Base-by-base conservation (phyloP, 2,888 invertebrate genomes). In the Morpho achilles region DNA sequence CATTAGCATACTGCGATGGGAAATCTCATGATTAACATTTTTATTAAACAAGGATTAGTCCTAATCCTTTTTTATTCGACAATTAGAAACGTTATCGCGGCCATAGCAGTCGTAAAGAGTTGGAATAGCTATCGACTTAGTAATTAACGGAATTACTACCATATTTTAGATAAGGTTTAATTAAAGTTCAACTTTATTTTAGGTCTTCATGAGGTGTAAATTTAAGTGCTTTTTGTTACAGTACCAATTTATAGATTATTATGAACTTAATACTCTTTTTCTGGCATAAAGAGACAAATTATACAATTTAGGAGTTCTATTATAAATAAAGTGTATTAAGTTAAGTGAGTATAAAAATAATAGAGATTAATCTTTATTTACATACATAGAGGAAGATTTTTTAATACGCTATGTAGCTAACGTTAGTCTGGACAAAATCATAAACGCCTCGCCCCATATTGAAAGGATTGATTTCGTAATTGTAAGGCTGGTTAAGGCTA, bases 1-100 rank as follows among this genome's bases (percentile, higher is more conserved):
- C 74, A 90, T 90, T 90, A 79, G 84, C 89, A 90, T 90, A 84
- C 67, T 75, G 76, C 79, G 80, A 74, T 78, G 80, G 79, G 69
- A 82, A 82, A 84, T 84, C 80, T 83, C 84, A 83, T 83, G 82
- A 89, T 89, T 90, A 90, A 88, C 89, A 89, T 89, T 89, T 90
- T 89, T 89, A 90, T 89, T 89, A 90, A 89, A 88, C 85, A 80
- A 76, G 84, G 89, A 89, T 89, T 85, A 84, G 70, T 69, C 71
- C 69, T 86, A 88, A 90, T 88, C 90, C 89, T 89, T 89, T 88
- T 90, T 89, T 90, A 90, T 90, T 87, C 76, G 89, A 84, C 89
- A 88, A 90, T 90, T 88, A 90, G 89, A 81, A 71, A 79, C 80
- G 84, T 82, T 89, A 90, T 90, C 90, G 80, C 74, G 76, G 74